These are phyloP conservation scores for Aphelenchoides fujianensis DNA, from an alignment of 1,140 invertebrate species.

Conservation along the genomic window DNA sequence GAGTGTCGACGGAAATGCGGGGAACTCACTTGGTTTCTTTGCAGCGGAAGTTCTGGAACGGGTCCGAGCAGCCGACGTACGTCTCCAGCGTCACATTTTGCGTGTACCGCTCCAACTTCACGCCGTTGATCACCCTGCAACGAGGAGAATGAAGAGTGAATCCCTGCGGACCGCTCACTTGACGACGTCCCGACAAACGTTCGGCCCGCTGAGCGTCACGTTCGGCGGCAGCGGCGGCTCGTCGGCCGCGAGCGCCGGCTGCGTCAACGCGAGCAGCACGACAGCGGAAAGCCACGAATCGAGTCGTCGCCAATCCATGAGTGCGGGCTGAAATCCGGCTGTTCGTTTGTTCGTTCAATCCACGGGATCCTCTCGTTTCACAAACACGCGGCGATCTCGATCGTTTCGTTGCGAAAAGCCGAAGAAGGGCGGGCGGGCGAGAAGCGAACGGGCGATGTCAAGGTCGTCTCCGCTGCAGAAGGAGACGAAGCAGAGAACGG, in stretches of 20 bases:
- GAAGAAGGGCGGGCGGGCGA: no score
- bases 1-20: conserved; percentile 6
- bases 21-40: conserved; percentile 48
- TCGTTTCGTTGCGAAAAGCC: no score
- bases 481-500: no score
- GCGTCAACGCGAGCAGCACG: neutral
- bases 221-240: conserved; percentile 9
- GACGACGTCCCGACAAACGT: conserved; percentile 42
- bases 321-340: neutral
- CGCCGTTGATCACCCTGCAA: conserved; percentile 15
- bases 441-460: no score
- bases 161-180: conserved; percentile 22
- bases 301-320: neutral
- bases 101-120: conserved; percentile 45
- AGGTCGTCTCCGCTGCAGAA: no score
- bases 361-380: no score
- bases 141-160: neutral
- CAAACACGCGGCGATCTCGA: no score
- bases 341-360: no score
- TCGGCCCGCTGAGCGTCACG: conserved; percentile 34
- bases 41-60: conserved; percentile 50
- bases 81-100: conserved; percentile 45
- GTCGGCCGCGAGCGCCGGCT: neutral
- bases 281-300: no score
- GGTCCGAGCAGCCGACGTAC: conserved; percentile 43